phyloP scores from a whole-genome alignment of 2,113 vertebrate genomes.

The Phyllostomus hastatus region DNA sequence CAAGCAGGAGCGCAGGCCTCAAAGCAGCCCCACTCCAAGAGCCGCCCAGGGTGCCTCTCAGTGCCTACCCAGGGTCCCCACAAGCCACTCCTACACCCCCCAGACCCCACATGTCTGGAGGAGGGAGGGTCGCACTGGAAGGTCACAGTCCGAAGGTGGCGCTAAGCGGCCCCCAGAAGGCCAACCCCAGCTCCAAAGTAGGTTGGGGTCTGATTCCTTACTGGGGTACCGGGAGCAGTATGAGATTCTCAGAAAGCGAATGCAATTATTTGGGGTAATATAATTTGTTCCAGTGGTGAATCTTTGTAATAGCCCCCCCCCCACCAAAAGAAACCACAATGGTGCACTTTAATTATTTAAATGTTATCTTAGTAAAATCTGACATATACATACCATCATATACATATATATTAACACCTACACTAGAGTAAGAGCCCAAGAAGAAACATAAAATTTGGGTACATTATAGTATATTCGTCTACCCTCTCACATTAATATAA shows the following conservation, averaged over 20 bases:
- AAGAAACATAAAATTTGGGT: not conserved
- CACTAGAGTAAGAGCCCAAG: not conserved
- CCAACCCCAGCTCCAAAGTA: not conserved
- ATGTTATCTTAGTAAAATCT: not conserved
- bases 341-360: not conserved
- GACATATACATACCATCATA: not conserved
- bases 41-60: not conserved
- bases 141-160: constrained; percentile 5
- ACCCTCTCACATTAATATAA: constrained; percentile 7
- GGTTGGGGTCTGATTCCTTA: not conserved
- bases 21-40: not conserved
- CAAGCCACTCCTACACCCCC: not conserved
- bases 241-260: not conserved
- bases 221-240: not conserved
- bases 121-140: not conserved
- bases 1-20: constrained; percentile 47
- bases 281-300: not conserved
- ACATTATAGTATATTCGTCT: not conserved
- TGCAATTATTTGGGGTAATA: not conserved
- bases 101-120: not conserved
- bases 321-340: not conserved
- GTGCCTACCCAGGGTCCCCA: not conserved
- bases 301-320: not conserved
- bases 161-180: not conserved
- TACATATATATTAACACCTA: not conserved